Conservation (phyloP, 2,113 vertebrate genomes). For the Eulacestoma nigropectus region DNA sequence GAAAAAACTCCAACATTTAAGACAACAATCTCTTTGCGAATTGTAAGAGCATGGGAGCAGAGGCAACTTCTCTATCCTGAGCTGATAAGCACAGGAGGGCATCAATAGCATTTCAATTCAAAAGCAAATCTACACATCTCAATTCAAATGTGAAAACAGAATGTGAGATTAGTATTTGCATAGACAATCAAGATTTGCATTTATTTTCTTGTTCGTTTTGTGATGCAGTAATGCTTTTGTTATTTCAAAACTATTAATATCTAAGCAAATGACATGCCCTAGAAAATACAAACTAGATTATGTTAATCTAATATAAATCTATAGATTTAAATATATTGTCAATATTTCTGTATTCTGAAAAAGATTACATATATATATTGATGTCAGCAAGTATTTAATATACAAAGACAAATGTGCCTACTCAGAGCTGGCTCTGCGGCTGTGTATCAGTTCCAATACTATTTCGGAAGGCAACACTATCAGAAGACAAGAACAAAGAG, state of each 20-base stretch:
- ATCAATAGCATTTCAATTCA: slow-evolving; percentile 62
- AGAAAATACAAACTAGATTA: neutral
- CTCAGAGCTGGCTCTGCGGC: neutral
- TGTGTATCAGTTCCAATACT: neutral
- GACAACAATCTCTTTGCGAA: slow-evolving; percentile 59
- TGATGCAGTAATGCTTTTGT: neutral
- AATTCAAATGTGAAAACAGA: slow-evolving; percentile 38
- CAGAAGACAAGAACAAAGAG: neutral
- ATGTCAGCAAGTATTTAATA: neutral
- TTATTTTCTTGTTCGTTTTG: neutral
- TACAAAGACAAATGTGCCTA: neutral
- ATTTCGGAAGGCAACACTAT: neutral
- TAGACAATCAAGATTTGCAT: slow-evolving; percentile 1
- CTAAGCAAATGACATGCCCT: neutral
- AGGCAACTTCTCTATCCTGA: slow-evolving; percentile 19
- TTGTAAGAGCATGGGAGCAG: slow-evolving; percentile 40
- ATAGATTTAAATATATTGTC: neutral
- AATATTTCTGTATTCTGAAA: neutral
- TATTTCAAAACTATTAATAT: neutral
- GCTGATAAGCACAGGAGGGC: slow-evolving; percentile 32
- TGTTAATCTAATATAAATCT: neutral
- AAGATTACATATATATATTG: neutral
- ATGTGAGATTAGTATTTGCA: neutral
- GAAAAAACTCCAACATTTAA: slow-evolving; percentile 49
- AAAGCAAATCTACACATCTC: slow-evolving; percentile 39